Evolutionary conservation across 23 tunicate genomes (phyloP), one percentile per base, ranked within the genome.

Genomic region (Corella eumyota): DNA sequence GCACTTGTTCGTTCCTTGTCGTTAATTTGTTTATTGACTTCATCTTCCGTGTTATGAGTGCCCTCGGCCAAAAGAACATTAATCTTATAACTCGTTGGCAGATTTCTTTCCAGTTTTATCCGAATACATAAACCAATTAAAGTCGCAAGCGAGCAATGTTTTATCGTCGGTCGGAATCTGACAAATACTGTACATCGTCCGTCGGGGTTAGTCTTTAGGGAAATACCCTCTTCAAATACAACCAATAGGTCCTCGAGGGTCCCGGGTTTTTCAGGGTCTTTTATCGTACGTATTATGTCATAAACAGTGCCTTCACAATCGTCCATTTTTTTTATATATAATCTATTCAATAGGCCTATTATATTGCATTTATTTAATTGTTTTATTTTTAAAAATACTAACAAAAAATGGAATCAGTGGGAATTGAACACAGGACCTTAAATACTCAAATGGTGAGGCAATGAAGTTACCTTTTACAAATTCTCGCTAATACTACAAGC

Each of bases 231-330:
- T 48, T 88, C 96, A 73, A 23, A 88, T 17, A 88, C 96, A 54
- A 88, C 85, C 56, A 78, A 63, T 45, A 88, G 67, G 59, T 88
- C 96, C 47, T 78, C 96, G 20, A 88, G 58, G n/a, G 96, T 78
- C 19, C 83, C 88, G 22, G 96, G 96, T 45, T 88, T 88, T 48
- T 88, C 96, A 17, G 96, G 96, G 60, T 88, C 96, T 78, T 73
- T 72, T 32, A 88, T 88, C 11, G 88, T 72, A 30, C 88, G 58
- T 26, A 88, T 73, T 28, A 88, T 72, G 61, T 88, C 96, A n/a
- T n/a, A n/a, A n/a, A 75, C 85, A 68, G 69, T n/a, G n/a, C n/a
- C n/a, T n/a, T n/a, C n/a, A n/a, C n/a, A n/a, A n/a, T n/a, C n/a
- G n/a, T n/a, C n/a, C n/a, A n/a, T n/a, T n/a, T n/a, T n/a, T n/a